Percentiles rank a stretch among this genome's conserved stretches.
Conservation (phyloP, 1,140 invertebrate species). For the Glomeris maerens region DNA sequence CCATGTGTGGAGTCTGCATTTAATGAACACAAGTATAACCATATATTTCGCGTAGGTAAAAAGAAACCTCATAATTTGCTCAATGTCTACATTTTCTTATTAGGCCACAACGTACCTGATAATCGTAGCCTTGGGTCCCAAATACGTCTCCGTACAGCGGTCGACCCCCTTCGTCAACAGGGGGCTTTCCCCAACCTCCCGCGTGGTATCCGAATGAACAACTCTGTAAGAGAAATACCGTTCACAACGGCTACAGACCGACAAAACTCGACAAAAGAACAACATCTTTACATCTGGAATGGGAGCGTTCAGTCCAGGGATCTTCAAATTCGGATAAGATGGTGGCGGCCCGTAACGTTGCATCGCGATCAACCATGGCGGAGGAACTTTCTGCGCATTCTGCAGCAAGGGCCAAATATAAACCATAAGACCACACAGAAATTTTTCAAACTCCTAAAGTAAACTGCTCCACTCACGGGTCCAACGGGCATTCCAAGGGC, state of each 20-base stretch:
- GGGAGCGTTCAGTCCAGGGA: slow-evolving; percentile 81
- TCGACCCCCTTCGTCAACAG: slow-evolving; percentile 93
- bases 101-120: slow-evolving; percentile 37
- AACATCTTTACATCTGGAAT: slow-evolving; percentile 61
- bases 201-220: slow-evolving; percentile 99
- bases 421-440: slow-evolving; percentile 8
- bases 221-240: slow-evolving; percentile 28
- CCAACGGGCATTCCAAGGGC: slow-evolving; percentile 98
- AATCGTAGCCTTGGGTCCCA: slow-evolving; percentile 46
- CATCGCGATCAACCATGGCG: slow-evolving; percentile 99
- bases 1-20: slow-evolving; percentile 35
- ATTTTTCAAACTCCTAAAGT: slow-evolving; percentile 6
- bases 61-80: neutral
- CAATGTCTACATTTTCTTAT: neutral
- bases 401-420: slow-evolving; percentile 16
- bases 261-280: neutral
- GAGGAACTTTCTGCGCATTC: slow-evolving; percentile 52
- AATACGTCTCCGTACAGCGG: slow-evolving; percentile 99
- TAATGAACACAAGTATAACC: slow-evolving; percentile 14
- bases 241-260: neutral
- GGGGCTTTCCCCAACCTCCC: slow-evolving; percentile 99
- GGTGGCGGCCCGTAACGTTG: slow-evolving; percentile 94
- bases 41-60: slow-evolving; percentile 3
- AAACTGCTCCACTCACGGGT: slow-evolving; percentile 37
- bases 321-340: slow-evolving; percentile 96